Evolutionary conservation across 2,797 vertebrate genomes (phyloP).

Genomic region (Acestrorhynchus altus): DNA sequence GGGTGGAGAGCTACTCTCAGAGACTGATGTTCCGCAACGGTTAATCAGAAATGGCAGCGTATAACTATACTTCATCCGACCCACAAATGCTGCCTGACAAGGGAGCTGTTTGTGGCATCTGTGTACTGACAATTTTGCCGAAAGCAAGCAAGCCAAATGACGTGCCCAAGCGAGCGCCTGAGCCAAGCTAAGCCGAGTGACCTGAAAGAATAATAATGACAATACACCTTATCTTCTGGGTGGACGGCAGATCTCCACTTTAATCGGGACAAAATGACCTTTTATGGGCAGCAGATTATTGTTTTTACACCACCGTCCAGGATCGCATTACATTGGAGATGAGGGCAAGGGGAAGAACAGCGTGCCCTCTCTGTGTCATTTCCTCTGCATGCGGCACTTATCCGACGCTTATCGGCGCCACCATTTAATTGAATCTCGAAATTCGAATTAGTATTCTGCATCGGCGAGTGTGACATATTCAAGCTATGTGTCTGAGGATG

Average conservation of each 20-base stretch:
- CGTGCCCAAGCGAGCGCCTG: not conserved
- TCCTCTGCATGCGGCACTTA: conserved; percentile 56
- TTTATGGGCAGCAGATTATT: not conserved
- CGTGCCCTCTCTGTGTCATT: conserved; percentile 30
- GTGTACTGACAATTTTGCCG: not conserved
- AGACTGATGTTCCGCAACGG: not conserved
- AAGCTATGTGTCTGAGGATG: conserved; percentile 31
- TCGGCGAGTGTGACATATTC: conserved; percentile 40
- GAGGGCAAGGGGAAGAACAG: conserved; percentile 23
- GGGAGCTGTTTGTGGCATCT: not conserved
- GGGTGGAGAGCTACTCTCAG: not conserved
- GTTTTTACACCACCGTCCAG: not conserved
- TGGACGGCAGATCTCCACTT: not conserved
- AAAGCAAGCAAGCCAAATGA: not conserved
- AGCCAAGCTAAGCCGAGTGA: not conserved
- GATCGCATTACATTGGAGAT: not conserved
- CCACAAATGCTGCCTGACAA: not conserved
- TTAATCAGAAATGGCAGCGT: conserved; percentile 6
- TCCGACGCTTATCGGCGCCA: conserved; percentile 55
- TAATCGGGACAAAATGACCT: not conserved
- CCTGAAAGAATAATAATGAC: not conserved
- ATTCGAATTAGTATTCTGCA: conserved; percentile 59
- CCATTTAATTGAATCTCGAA: conserved; percentile 57
- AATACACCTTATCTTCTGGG: not conserved
- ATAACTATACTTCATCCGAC: not conserved